phyloP scores from a whole-genome alignment of 1,140 invertebrate species.

The Nephotettix cincticeps region DNA sequence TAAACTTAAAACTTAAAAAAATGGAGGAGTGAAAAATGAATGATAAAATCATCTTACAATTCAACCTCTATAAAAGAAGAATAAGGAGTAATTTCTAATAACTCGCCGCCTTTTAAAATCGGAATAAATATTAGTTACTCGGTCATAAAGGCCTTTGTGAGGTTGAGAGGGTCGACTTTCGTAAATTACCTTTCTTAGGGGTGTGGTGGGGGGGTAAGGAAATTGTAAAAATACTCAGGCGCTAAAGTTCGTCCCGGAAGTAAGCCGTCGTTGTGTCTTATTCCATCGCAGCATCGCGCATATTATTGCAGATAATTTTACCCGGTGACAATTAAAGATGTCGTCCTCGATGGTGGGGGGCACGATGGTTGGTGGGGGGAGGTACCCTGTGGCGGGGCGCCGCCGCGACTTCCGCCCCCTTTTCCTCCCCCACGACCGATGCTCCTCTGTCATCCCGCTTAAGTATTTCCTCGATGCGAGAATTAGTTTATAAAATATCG shows the following conservation, averaged over 20 bases:
- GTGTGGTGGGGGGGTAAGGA: too few species aligned
- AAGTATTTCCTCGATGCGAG: constrained; percentile 21
- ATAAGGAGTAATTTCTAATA: neutral
- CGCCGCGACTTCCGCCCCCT: constrained; percentile 14
- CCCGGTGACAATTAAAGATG: constrained; percentile 17
- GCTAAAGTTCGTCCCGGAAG: constrained; percentile 5
- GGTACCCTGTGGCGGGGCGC: neutral
- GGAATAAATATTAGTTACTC: too few species aligned
- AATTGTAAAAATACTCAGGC: constrained; percentile 13
- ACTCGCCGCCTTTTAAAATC: neutral
- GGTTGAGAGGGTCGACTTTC: neutral
- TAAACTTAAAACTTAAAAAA: too few species aligned
- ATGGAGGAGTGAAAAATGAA: too few species aligned
- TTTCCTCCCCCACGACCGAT: neutral
- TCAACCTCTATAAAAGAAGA: too few species aligned
- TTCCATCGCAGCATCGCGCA: neutral
- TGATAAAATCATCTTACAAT: too few species aligned
- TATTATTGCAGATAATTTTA: constrained; percentile 9
- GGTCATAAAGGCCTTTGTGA: too few species aligned
- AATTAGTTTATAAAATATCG: constrained; percentile 18
- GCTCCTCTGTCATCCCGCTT: neutral
- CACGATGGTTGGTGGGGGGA: neutral
- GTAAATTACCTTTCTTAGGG: constrained; percentile 1
- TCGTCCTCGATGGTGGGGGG: neutral
- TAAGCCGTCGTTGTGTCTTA: neutral